phyloP scores from a whole-genome alignment of 2,113 vertebrate species.

The Marcusenius ussheri region DNA sequence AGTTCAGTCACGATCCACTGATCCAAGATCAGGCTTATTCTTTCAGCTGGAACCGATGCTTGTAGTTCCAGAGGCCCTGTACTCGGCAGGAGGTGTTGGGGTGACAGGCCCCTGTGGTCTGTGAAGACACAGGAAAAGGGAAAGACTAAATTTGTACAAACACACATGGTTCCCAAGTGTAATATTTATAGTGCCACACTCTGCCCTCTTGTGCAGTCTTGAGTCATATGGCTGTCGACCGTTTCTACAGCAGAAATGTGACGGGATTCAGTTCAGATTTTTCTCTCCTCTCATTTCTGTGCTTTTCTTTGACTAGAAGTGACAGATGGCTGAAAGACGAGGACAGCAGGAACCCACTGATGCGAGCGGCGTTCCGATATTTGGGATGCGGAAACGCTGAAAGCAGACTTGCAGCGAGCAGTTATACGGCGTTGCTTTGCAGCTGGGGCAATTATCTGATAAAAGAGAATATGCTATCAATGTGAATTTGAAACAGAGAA shows the following conservation, averaged over 20 bases:
- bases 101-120: neutral
- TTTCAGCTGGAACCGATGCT: neutral
- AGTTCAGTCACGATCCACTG: neutral
- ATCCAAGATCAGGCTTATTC: neutral
- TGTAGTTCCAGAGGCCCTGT: neutral
- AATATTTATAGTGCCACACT: constrained; percentile 1
- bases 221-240: neutral
- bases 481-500: neutral
- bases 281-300: neutral
- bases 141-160: neutral
- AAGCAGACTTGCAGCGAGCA: neutral
- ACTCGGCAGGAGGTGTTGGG: neutral
- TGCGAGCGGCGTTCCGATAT: neutral
- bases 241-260: neutral
- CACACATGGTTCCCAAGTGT: neutral
- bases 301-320: neutral
- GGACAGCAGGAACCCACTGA: neutral
- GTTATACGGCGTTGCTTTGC: neutral
- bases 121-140: neutral
- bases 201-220: neutral
- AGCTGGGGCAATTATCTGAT: neutral
- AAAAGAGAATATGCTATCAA: neutral
- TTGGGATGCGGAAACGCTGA: neutral
- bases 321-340: neutral
- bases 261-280: neutral